Conservation (phyloP, 2,797 vertebrate species). For the Furcifer pardalis region DNA sequence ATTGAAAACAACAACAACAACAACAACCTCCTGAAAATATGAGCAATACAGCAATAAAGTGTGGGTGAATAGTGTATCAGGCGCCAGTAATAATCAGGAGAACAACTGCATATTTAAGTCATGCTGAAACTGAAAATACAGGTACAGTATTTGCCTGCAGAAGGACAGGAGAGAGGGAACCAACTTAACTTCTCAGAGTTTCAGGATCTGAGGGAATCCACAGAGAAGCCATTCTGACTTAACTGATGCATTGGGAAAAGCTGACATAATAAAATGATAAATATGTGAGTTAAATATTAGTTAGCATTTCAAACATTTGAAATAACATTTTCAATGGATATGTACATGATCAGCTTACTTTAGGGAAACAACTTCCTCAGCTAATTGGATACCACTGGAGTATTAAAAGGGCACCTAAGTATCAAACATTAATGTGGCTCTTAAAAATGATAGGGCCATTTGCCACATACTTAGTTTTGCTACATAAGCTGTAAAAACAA, state of each 20-base stretch:
- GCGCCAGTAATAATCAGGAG: not conserved
- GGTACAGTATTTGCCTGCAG: not conserved
- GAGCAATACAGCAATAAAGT: too few species aligned
- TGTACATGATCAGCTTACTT: constrained; percentile 32
- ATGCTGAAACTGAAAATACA: not conserved
- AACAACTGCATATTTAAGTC: not conserved
- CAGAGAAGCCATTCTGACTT: not conserved
- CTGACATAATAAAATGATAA: constrained; percentile 28
- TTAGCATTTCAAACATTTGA: not conserved
- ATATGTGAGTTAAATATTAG: constrained; percentile 3
- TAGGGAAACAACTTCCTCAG: constrained; percentile 30
- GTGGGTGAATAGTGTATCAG: not conserved
- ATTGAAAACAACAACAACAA: too few species aligned
- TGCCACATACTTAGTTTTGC: constrained; percentile 42
- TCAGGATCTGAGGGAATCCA: not conserved
- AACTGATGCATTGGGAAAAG: constrained; percentile 32
- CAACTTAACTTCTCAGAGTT: not conserved
- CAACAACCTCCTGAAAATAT: too few species aligned
- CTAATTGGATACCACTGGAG: constrained; percentile 49
- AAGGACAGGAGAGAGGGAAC: not conserved
- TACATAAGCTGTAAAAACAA: constrained; percentile 41
- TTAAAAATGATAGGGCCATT: constrained; percentile 31
- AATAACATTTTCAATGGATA: not conserved
- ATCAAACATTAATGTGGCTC: constrained; percentile 35
- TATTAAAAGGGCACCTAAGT: constrained; percentile 40